Conservation (phyloP, 1,140 invertebrate genomes). For the Trichonephila clavipes region DNA sequence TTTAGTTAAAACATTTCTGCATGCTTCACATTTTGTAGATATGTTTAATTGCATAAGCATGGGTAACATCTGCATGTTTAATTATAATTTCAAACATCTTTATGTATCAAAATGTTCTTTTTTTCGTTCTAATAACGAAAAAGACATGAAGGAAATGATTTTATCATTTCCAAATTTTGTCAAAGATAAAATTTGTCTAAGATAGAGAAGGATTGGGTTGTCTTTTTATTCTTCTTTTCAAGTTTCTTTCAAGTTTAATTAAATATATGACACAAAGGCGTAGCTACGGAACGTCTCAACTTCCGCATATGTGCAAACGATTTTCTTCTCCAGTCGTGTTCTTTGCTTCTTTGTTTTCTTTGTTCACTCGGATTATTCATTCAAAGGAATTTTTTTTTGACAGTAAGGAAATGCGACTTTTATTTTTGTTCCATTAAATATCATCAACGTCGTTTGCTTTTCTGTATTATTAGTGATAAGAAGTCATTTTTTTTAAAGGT, state of each 20-base stretch:
- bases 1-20: too few species aligned
- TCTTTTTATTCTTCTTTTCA: not conserved
- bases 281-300: constrained; percentile 21
- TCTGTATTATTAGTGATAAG: not conserved
- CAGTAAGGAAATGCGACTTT: not conserved
- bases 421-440: constrained; percentile 10
- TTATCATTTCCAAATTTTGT: not conserved
- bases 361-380: constrained; percentile 12
- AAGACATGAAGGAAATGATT: not conserved
- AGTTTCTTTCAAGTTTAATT: constrained; percentile 36
- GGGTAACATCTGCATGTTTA: not conserved
- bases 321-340: not conserved
- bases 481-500: not conserved
- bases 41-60: not conserved
- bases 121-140: not conserved
- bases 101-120: not conserved
- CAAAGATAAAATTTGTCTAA: not conserved
- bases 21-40: not conserved
- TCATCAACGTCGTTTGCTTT: not conserved
- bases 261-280: constrained; percentile 34
- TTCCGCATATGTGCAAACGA: constrained; percentile 34
- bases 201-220: not conserved
- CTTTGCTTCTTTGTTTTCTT: not conserved
- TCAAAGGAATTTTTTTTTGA: not conserved
- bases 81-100: not conserved